Conservation (phyloP, 2,888 invertebrate species). For the Latrodectus elegans region DNA sequence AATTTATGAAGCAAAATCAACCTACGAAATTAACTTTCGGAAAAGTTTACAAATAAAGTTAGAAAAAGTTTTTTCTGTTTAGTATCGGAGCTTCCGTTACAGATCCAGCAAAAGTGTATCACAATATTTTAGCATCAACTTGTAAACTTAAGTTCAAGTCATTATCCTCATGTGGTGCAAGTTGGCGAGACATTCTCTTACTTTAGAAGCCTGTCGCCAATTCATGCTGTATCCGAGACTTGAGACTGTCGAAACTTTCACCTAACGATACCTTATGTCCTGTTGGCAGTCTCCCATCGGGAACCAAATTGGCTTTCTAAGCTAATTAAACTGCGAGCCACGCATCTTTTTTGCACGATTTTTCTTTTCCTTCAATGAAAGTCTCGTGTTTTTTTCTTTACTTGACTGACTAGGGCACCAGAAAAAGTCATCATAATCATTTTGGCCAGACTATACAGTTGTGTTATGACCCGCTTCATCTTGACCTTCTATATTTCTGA, state of each 20-base stretch:
- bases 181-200: constrained; percentile 34
- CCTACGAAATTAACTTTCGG: no score
- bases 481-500: constrained; percentile 33
- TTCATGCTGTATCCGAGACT: not conserved
- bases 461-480: constrained; percentile 36
- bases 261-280: not conserved
- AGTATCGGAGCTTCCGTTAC: no score
- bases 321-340: constrained; percentile 33
- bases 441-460: not conserved
- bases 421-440: not conserved
- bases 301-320: constrained; percentile 22
- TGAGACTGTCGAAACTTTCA: not conserved
- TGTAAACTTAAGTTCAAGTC: no score
- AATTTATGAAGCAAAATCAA: no score
- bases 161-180: not conserved
- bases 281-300: constrained; percentile 16
- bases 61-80: no score
- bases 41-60: no score
- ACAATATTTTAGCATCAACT: no score
- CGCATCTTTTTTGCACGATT: constrained; percentile 13
- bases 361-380: not conserved
- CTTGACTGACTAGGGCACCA: not conserved
- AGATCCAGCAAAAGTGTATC: no score
- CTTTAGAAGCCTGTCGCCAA: constrained; percentile 41
- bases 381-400: constrained; percentile 2